These are phyloP conservation scores for Phylloscopus collybita DNA, from an alignment of 2,797 vertebrate species.

Conservation along the genomic window DNA sequence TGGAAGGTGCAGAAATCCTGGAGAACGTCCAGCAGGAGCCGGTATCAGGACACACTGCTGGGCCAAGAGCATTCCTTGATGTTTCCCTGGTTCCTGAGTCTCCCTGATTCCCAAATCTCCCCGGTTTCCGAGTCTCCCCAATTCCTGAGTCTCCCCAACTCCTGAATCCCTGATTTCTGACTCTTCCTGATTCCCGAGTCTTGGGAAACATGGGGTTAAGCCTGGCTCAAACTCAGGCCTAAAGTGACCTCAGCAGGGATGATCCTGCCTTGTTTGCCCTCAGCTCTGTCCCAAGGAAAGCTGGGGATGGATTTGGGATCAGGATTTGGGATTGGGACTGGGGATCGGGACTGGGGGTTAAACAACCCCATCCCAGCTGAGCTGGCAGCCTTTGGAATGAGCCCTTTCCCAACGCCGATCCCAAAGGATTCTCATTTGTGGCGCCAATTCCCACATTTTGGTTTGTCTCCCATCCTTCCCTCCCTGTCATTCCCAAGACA, in stretches of 20 bases:
- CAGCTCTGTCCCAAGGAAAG: background rate
- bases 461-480: background rate
- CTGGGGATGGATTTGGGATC: background rate
- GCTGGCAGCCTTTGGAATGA: background rate
- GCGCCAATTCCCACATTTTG: background rate
- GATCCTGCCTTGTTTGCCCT: background rate
- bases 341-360: background rate
- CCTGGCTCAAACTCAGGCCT: background rate
- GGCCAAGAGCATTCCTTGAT: background rate
- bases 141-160: background rate
- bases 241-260: background rate
- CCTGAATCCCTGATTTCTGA: background rate
- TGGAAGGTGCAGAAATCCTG: background rate
- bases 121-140: no score
- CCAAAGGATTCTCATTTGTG: background rate
- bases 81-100: background rate
- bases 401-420: background rate
- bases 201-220: background rate
- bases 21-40: background rate
- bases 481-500: background rate
- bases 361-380: background rate
- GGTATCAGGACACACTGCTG: accelerated
- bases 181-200: background rate
- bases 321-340: background rate
- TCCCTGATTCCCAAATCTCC: background rate